Evolutionary conservation across 1,140 invertebrate genomes (phyloP), one percentile per base, ranked within the genome.

Genomic region (Hypothenemus hampei): DNA sequence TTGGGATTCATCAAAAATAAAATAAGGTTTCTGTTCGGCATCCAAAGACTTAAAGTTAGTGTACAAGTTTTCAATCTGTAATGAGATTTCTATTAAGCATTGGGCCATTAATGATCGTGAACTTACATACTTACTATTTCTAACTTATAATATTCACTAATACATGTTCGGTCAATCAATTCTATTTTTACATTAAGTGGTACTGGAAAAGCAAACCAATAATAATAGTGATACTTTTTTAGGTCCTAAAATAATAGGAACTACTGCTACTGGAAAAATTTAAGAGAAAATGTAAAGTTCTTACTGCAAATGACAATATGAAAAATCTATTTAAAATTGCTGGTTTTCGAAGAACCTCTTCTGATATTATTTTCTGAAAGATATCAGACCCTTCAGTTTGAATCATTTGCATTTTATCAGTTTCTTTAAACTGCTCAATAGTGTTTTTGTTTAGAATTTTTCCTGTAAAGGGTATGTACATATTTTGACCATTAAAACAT

Each of bases 181-280:
- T 76, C 72, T 18, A 81, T 69, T 49, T 75, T 76, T 10, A 89
- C 81, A 52, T 78, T 78, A 48, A 81, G 77, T 10, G 89, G 79
- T 8, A 88, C 84, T 1, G 93, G 93, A 76, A 95, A 96, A 16
- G 85, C 87, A 77, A 93, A 91, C 93, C 93, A 97, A 70, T 93
- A 97, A 70, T 91, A 87, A 73, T 87, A 97, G 63, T 86, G 79
- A 70, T 92, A 95, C 61, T 89, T 91, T 72, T 97, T 97, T 22
- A 98, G 76, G 78, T 98, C 92, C 87, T 91, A 71, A 19, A 80
- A 80, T 64, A 23, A 47, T 31, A 24, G 15, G 16, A 39, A 24
- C 20, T 39, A 7, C 4, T 16, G 22, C 7, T 35, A 21, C 11
- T 13, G 13, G 13, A 29, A 31, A 46, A 0, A 29, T 13, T 16